Evolutionary conservation across 2,797 vertebrate genomes (phyloP).

Genomic region (Halcyon badia): DNA sequence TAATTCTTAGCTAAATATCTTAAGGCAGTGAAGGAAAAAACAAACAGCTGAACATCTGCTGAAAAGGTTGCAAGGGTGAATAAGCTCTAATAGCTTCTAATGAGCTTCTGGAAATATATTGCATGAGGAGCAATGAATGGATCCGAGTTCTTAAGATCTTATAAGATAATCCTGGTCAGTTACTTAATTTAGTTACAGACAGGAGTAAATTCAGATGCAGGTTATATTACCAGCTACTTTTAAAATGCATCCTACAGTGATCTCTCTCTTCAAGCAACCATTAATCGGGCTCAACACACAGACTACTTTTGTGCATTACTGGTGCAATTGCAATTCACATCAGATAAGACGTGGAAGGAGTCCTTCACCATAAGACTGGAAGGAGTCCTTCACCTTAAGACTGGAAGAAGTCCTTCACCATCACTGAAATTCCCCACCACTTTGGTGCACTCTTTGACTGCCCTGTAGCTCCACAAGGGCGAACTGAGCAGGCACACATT

Average conservation of each 20-base stretch:
- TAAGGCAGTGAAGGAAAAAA: constrained; percentile 53
- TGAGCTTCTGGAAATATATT: constrained; percentile 35
- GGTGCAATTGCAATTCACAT: background rate
- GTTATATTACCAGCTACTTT: constrained; percentile 45
- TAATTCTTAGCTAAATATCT: constrained; percentile 60
- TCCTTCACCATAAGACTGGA: no score
- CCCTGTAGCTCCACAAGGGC: accelerated
- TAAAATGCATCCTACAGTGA: constrained; percentile 19
- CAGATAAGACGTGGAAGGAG: no score
- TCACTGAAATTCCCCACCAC: background rate
- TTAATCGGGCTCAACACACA: background rate
- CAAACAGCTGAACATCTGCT: constrained; percentile 63
- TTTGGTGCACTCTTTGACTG: background rate
- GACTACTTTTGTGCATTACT: background rate
- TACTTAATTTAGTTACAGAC: constrained; percentile 40
- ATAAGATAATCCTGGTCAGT: constrained; percentile 8
- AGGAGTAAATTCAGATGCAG: constrained; percentile 45
- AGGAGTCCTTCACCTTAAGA: no score
- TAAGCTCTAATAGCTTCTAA: constrained; percentile 60
- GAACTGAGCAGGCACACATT: accelerated
- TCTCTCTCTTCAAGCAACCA: background rate
- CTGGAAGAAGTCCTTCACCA: no score
- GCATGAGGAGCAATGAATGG: background rate
- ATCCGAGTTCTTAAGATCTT: constrained; percentile 14
- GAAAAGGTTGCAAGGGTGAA: constrained; percentile 71